phyloP scores from a whole-genome alignment of 2,113 vertebrate genomes.

The Rhodinocichla rosea region DNA sequence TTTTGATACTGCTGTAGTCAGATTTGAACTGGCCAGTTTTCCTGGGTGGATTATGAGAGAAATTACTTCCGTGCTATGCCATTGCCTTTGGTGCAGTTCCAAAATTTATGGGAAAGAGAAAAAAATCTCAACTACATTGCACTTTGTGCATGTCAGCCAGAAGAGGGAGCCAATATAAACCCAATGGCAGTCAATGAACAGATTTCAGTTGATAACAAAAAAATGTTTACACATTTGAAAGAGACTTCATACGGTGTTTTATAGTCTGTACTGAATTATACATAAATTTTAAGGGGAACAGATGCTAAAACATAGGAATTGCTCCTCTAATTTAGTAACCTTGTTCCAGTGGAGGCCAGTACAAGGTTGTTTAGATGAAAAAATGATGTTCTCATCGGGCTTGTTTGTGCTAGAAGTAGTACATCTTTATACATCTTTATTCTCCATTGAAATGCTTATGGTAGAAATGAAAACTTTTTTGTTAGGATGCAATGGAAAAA shows the following conservation, averaged over 20 bases:
- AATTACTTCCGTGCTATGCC: not conserved
- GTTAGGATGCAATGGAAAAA: not conserved
- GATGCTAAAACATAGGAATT: not conserved
- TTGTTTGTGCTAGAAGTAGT: not conserved
- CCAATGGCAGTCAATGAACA: not conserved
- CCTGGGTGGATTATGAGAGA: not conserved
- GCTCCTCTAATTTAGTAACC: not conserved
- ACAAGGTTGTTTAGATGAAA: not conserved
- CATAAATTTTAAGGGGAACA: conserved; percentile 26
- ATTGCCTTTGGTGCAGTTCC: not conserved
- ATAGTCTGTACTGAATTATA: not conserved
- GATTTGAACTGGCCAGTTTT: not conserved
- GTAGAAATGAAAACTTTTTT: not conserved
- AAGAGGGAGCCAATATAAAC: conserved; percentile 58
- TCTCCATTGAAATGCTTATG: not conserved
- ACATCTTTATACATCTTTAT: not conserved
- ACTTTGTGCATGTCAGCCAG: not conserved
- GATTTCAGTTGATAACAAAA: conserved; percentile 1
- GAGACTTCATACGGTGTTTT: not conserved
- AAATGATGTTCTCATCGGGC: not conserved
- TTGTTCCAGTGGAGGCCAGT: not conserved
- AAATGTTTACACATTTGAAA: not conserved
- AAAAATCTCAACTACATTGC: not conserved
- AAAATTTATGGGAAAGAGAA: not conserved
- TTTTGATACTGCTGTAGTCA: not conserved